These are phyloP conservation scores for Eclectus roratus DNA, from an alignment of 2,113 vertebrate genomes.

Conservation along the genomic window DNA sequence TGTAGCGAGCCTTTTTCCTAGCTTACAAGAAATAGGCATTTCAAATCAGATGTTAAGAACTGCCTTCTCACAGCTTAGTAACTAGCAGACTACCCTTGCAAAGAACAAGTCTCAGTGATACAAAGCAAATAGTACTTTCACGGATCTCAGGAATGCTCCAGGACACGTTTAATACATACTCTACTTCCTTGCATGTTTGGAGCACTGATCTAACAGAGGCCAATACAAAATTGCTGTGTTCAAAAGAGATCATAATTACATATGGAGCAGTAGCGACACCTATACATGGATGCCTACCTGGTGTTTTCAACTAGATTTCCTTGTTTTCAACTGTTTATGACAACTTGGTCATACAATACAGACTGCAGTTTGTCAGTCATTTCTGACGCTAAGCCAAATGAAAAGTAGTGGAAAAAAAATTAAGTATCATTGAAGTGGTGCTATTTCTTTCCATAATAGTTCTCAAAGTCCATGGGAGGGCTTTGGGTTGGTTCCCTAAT, in stretches of 20 bases:
- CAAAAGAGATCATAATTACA: neutral
- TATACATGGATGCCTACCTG: neutral
- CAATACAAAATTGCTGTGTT: neutral
- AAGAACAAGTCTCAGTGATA: neutral
- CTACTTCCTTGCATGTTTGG: neutral
- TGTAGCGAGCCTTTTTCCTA: neutral
- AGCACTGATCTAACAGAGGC: neutral
- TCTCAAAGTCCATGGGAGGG: neutral
- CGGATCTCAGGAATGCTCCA: neutral
- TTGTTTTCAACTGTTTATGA: neutral
- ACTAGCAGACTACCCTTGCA: neutral
- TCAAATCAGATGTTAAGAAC: neutral
- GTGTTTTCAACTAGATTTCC: neutral
- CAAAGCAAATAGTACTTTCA: neutral
- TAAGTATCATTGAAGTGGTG: neutral
- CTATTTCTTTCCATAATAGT: neutral
- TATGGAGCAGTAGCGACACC: constrained; percentile 46
- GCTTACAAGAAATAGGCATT: neutral
- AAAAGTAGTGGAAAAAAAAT: neutral
- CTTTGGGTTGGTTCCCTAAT: neutral
- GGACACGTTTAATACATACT: accelerated
- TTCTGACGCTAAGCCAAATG: neutral
- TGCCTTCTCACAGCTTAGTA: neutral
- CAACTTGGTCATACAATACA: neutral
- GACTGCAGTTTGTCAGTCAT: neutral